Evolutionary conservation across 2,797 vertebrate species (phyloP), one percentile per base, ranked within the genome.

Genomic region (Alcedo quadribrachys): DNA sequence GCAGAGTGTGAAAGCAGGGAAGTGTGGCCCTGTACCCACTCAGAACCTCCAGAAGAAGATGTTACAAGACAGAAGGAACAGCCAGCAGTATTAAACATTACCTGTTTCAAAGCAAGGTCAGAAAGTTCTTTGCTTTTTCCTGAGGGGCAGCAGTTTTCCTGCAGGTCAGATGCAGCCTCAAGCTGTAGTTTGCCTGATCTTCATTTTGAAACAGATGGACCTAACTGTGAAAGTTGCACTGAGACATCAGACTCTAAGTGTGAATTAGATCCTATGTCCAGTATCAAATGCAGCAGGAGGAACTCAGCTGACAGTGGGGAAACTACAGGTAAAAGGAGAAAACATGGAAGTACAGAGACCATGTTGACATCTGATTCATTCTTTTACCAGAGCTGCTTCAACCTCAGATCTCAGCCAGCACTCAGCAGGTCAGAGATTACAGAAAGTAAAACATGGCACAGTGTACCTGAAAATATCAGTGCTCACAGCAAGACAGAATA

Each of bases 101-200:
- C 84, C 82, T 90, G 48, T 87, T 92, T 89, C 66, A 97, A 92
- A 91, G 90, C 96, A 90, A 95, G 92, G 58, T 97, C 97, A 54
- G 96, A 97, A 91, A 95, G 90, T 27, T 94, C 43, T 75, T 95
- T 97, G 87, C 24, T 62, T 70, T 81, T 90, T 81, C 87, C 92
- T 27, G 21, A 22, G 13, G n/a, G 55, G 35, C 65, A 75, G 67
- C 87, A 79, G 5, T 85, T 81, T 61, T 69, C 92, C 66, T 79
- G 81, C 61, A 12, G 0, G 78, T 57, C 95, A 86, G 85, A 88
- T 92, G 73, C 61, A 87, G 92, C 84, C 58, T 61, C 85, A 70
- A 92, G 94, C 73, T 81, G 54, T 45, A 97, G 97, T 90, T 94
- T 97, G 88, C 96, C 97, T 62, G 93, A 96, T 66, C 95, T 96